Evolutionary conservation across 1,140 invertebrate genomes (phyloP), one percentile per base, ranked within the genome.

Genomic region (Philopotamus ludificatus): DNA sequence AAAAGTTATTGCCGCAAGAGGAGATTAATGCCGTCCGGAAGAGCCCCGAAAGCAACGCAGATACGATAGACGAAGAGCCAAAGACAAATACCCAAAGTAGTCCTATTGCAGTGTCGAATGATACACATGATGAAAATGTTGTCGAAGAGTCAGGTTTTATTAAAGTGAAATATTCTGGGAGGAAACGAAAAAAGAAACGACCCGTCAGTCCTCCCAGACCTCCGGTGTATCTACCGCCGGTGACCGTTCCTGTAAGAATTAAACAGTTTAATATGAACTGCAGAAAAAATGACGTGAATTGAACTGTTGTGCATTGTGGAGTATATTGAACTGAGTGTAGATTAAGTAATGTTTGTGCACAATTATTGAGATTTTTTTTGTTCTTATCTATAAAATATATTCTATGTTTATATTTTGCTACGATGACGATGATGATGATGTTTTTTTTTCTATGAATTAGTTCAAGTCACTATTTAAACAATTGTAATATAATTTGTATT

Each of bases 161-260:
- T 34, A 12, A 42, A 25, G 15, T 20, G 15, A 34, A 1, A n/a
- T 28, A 28, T 23, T 1, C 21, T 20, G 22, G n/a, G 15, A 28
- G 41, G 41, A 60, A 39, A 23, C 9, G 61, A 28, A 54, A 23
- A 12, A 45, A 54, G 20, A 55, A 54, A 25, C 42, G 61, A 55
- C 39, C 47, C 8, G 2, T 62, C 4, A 70, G 64, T 34, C 65
- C 58, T 68, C 75, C 44, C 73, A 75, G 57, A 78, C 76, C 68
- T 15, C 25, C 54, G 1, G 77, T 80, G 45, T 78, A 80, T 44
- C 68, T 80, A 15, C 79, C 79, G 15, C 75, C 76, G 3, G 78
- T 81, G 0, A 78, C 79, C 71, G 79, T 81, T 3, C 79, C 79
- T 0, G 74, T 76, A 3, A 73, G 78, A 63, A 79, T 81, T 20